Conservation (phyloP, 2,888 invertebrate genomes). For the Pemphredon lugubris region DNA sequence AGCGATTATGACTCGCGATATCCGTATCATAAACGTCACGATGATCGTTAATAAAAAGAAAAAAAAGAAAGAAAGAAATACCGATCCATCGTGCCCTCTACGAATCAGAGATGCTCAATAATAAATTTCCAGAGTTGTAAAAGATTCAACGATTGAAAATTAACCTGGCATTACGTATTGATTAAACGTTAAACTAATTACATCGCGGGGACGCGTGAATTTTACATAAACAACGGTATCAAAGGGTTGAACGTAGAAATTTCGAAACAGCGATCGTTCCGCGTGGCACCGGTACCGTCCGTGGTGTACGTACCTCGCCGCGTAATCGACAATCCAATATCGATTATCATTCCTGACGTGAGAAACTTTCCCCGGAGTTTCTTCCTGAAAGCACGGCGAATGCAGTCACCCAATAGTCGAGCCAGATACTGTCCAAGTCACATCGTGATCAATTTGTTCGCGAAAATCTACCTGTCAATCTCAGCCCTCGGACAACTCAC, state of each 20-base stretch:
- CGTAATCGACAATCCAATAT: background rate
- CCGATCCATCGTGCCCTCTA: too few species aligned
- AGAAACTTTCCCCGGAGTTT: slow-evolving; percentile 35
- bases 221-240: background rate
- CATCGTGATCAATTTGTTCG: slow-evolving; percentile 58
- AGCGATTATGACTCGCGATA: background rate
- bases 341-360: slow-evolving; percentile 18
- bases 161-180: too few species aligned
- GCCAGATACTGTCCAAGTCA: slow-evolving; percentile 35
- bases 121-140: too few species aligned
- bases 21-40: too few species aligned
- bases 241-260: background rate
- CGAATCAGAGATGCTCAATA: too few species aligned
- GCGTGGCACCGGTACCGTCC: too few species aligned
- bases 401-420: slow-evolving; percentile 18
- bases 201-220: too few species aligned
- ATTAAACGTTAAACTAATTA: too few species aligned
- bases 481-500: slow-evolving; percentile 10
- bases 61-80: too few species aligned
- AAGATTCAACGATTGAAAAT: too few species aligned
- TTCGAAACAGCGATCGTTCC: too few species aligned
- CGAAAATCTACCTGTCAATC: slow-evolving; percentile 57
- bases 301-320: background rate
- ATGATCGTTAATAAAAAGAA: background rate
- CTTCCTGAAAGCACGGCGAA: slow-evolving; percentile 2